These are phyloP conservation scores for Mus pahari DNA, from an alignment of 2,113 vertebrate species.

Conservation along the genomic window DNA sequence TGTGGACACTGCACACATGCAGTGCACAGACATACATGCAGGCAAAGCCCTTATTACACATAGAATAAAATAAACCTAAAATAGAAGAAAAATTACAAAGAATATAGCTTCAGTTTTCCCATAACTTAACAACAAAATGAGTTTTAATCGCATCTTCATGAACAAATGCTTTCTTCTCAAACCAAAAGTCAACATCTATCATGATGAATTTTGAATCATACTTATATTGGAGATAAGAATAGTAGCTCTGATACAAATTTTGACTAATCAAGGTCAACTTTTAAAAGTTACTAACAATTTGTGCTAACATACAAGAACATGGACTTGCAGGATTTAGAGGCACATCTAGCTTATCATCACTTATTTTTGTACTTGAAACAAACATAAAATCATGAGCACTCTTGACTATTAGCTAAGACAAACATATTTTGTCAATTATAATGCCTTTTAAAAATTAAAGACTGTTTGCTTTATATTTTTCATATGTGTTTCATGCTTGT, in stretches of 20 bases:
- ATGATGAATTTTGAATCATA: neutral
- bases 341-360: neutral
- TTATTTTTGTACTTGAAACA: neutral
- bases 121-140: neutral
- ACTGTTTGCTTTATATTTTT: neutral
- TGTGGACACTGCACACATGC: neutral
- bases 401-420: neutral
- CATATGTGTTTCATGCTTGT: neutral
- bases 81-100: slow-evolving; percentile 30
- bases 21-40: neutral
- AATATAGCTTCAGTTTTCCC: neutral
- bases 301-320: too few species aligned
- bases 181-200: neutral
- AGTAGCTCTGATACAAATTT: neutral
- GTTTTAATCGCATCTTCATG: neutral
- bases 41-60: too few species aligned
- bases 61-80: neutral
- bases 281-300: neutral
- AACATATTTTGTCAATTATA: neutral
- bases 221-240: neutral
- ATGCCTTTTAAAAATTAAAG: neutral
- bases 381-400: neutral
- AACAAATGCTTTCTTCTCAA: neutral
- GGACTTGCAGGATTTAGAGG: neutral
- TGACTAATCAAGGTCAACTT: neutral